Evolutionary conservation across 2,797 vertebrate genomes (phyloP).

Genomic region (Tinamus major): DNA sequence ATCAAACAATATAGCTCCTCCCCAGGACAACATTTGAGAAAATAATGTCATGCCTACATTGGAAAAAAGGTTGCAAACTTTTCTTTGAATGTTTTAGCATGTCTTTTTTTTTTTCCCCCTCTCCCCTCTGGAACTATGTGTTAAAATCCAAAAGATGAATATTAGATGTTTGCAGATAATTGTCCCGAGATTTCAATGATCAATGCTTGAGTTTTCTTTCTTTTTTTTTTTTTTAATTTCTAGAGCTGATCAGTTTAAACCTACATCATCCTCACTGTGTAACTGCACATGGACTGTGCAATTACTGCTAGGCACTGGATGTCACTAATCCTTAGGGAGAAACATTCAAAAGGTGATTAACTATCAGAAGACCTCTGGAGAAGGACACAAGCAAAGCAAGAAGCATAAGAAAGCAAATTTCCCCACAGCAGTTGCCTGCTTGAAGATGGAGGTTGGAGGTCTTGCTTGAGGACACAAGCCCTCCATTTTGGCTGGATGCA

Average conservation of each 20-base stretch:
- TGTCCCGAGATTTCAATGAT: not conserved
- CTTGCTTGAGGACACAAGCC: not conserved
- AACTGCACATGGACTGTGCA: not conserved
- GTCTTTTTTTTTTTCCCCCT: not conserved
- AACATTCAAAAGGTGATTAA: not conserved
- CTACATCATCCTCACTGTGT: not conserved
- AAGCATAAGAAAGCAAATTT: not conserved
- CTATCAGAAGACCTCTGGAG: not conserved
- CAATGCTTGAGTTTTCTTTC: not conserved
- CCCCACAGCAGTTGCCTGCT: not conserved
- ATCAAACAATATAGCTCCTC: not conserved
- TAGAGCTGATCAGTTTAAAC: not conserved
- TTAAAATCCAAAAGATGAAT: not conserved
- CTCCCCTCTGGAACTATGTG: not conserved
- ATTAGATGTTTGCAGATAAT: not conserved
- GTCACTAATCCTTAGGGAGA: not conserved
- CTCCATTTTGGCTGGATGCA: not conserved
- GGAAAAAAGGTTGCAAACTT: not conserved
- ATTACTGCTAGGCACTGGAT: fast-evolving
- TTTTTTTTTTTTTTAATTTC: not conserved
- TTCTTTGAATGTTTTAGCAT: not conserved
- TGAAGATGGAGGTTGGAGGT: not conserved
- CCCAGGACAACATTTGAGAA: not conserved
- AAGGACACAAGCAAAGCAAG: not conserved
- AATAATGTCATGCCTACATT: not conserved